Conservation (phyloP, 2,888 invertebrate species). For the Platycheirus albimanus region DNA sequence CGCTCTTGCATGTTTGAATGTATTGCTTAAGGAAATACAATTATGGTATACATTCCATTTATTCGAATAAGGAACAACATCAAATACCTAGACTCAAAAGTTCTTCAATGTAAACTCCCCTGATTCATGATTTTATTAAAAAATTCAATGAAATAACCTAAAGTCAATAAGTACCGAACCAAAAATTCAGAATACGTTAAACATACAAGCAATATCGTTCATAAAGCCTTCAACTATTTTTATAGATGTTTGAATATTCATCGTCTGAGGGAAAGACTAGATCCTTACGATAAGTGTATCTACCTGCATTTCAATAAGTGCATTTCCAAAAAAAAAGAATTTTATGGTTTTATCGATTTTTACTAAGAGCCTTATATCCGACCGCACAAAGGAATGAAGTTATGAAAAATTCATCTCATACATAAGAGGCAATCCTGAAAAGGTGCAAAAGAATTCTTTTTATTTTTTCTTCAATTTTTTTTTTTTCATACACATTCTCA, state of each 20-base stretch:
- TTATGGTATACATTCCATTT: too few relatives aligned
- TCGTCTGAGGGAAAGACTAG: neutral
- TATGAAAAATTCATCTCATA: conserved; percentile 8
- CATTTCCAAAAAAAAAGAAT: neutral
- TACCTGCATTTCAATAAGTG: neutral
- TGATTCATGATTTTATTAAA: too few relatives aligned
- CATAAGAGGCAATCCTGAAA: neutral
- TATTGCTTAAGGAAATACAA: too few relatives aligned
- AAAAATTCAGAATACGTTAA: too few relatives aligned
- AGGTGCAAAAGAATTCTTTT: conserved; percentile 7
- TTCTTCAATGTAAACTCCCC: too few relatives aligned
- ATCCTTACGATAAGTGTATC: neutral
- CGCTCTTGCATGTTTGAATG: too few relatives aligned
- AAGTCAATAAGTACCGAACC: too few relatives aligned
- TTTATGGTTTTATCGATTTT: conserved; percentile 33
- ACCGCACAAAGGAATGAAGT: conserved; percentile 10
- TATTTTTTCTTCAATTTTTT: neutral
- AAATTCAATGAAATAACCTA: too few relatives aligned
- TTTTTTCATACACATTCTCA: conserved; percentile 1
- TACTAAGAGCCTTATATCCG: conserved; percentile 12
- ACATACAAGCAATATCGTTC: too few relatives aligned
- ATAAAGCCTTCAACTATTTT: neutral
- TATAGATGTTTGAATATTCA: neutral
- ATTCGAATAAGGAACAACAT: too few relatives aligned
- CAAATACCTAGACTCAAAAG: too few relatives aligned